A percentile compares a stretch with the other conserved stretches of the same genome.
Conservation (phyloP, 2,888 invertebrate species). For the Syritta pipiens region DNA sequence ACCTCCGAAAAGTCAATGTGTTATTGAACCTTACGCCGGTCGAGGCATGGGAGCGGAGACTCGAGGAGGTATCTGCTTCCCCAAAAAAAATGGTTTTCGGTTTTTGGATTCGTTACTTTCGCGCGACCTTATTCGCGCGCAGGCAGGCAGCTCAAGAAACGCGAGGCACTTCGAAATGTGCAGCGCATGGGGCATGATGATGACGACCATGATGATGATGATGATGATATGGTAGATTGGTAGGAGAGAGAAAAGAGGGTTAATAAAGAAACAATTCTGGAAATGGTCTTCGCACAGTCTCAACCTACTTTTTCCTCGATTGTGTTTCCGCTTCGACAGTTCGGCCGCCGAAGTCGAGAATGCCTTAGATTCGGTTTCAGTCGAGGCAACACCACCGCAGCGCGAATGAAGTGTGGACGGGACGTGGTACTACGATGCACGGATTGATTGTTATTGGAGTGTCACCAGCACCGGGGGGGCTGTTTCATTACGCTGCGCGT, state of each 20-base stretch:
- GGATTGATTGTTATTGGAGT: conserved; percentile 67
- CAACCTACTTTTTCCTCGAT: conserved; percentile 67
- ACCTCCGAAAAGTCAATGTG: conserved; percentile 30
- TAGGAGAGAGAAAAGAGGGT: conserved; percentile 27
- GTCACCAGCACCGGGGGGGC: conserved; percentile 60
- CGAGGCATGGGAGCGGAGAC: not conserved
- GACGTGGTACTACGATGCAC: conserved; percentile 45
- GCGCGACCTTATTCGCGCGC: conserved; percentile 57
- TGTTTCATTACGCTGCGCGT: conserved; percentile 46
- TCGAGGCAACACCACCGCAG: conserved; percentile 33
- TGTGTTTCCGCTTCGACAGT: conserved; percentile 56
- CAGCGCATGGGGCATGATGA: conserved; percentile 42
- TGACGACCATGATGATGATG: too few relatives aligned
- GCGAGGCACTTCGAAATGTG: conserved; percentile 40
- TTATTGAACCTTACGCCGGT: conserved; percentile 59
- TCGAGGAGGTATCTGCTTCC: conserved; percentile 9
- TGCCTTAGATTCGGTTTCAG: conserved; percentile 53
- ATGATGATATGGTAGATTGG: conserved; percentile 33
- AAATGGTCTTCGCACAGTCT: conserved; percentile 67
- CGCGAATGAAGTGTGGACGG: conserved; percentile 46
- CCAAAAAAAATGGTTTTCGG: conserved; percentile 27
- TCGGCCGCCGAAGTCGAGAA: conserved; percentile 41
- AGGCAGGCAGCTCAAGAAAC: conserved; percentile 10
- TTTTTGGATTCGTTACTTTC: conserved; percentile 51
- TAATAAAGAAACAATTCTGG: conserved; percentile 65